phyloP scores from a whole-genome alignment of 2,113 vertebrate genomes.

The Paradisaea rubra region DNA sequence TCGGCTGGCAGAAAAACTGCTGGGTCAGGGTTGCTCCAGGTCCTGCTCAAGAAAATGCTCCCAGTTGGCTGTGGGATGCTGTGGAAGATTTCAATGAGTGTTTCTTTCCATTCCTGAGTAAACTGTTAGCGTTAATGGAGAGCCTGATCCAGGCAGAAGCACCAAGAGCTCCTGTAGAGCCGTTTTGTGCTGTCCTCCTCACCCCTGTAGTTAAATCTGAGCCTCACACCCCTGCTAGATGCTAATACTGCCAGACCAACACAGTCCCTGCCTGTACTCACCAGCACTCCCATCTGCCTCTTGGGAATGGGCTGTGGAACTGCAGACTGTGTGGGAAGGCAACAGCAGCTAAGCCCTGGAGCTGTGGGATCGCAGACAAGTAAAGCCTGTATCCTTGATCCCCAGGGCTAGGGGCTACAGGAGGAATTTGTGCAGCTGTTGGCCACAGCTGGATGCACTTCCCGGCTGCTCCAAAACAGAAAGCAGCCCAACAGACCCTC shows the following conservation, averaged over 20 bases:
- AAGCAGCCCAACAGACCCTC: background rate
- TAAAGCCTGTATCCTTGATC: slow-evolving; percentile 17
- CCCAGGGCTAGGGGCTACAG: background rate
- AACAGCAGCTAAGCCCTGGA: background rate
- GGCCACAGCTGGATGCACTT: slow-evolving; percentile 52
- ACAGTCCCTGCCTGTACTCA: background rate
- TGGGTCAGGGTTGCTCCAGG: background rate
- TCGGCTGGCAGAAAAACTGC: background rate
- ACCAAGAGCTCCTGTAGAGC: background rate
- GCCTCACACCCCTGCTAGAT: background rate
- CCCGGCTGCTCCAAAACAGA: background rate
- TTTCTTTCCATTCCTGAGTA: background rate
- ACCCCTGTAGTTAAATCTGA: background rate
- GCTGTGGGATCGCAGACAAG: slow-evolving; percentile 3
- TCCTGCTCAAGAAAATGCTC: background rate
- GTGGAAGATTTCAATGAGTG: background rate
- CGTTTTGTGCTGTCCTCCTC: background rate
- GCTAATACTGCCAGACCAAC: background rate
- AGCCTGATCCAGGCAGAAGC: background rate
- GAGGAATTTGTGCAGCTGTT: slow-evolving; percentile 51
- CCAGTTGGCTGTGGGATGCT: background rate
- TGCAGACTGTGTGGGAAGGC: slow-evolving; percentile 28
- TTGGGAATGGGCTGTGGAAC: background rate
- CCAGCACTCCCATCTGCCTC: background rate
- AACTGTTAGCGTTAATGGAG: background rate